Evolutionary conservation across 1,140 invertebrate species (phyloP), one percentile per base, ranked within the genome.

Genomic region (Trigoniulus corallinus): DNA sequence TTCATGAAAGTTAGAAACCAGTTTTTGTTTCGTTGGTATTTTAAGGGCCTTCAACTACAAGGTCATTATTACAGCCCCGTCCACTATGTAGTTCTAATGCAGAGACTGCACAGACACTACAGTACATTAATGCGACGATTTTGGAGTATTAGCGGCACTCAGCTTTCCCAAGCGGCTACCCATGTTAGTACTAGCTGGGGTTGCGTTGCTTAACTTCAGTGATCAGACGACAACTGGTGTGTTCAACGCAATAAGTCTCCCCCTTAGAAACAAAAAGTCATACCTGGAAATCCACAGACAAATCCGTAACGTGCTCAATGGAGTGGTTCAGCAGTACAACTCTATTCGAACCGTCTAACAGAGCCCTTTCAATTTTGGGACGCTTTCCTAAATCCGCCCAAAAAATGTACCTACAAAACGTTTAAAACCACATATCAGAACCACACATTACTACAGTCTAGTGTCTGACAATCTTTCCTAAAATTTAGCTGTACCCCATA

Each of bases 261-360:
- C 22, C 10, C 4, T 4, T 46, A 4, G 23, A 46, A 46, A 22
- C 7, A 34, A 50, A 47, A 26, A n/a, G 21, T 50, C 39, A 34
- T 47, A 54, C 73, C 58, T 71, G 57, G 44, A 63, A 62, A 61
- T 81, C 77, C 29, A 81, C 61, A 1, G 77, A 65, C 29, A 82
- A 65, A 61, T 79, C 78, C 1, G 67, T 68, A 25, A 77, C 69
- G 22, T 64, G 63, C n/a, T 59, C 53, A 41, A 61, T 53, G 2
- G 67, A 68, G 53, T 67, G 66, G 56, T 74, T 73, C 46, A 75
- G 61, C 37, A 80, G 57, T n/a, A 73, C 56, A 29, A 56, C 63
- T 22, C 70, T 61, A 55, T 74, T 69, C 3, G 70, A 70, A 20
- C 78, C 78, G 62, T 81, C 78, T 2, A 79, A 65, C 0, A 23